A percentile compares a stretch with the other conserved stretches of the same genome.
phyloP scores from a whole-genome alignment of 2,113 vertebrate species.

The Laticauda laticaudata region DNA sequence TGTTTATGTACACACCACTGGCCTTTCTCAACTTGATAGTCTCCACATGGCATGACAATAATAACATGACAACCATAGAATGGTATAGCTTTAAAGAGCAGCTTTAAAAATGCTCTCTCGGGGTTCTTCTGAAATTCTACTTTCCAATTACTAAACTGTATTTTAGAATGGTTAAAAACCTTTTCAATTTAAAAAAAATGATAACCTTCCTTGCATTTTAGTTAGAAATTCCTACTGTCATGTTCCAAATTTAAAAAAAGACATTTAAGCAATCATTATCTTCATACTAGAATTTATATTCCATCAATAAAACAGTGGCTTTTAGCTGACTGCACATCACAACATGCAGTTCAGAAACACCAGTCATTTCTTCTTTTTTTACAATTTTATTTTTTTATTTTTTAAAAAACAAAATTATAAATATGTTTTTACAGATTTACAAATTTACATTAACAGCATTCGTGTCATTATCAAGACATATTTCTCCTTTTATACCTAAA shows the following conservation, averaged over 20 bases:
- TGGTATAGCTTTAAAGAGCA: neutral
- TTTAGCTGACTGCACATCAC: constrained; percentile 1
- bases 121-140: neutral
- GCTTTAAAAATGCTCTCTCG: neutral
- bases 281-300: constrained; percentile 43
- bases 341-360: neutral
- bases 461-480: too few relatives aligned
- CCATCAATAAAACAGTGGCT: constrained; percentile 30
- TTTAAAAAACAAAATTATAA: too few relatives aligned
- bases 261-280: constrained; percentile 36
- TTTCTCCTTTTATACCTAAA: too few relatives aligned
- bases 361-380: neutral
- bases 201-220: constrained; percentile 44
- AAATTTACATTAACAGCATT: too few relatives aligned
- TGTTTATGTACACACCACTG: neutral
- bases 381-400: too few relatives aligned
- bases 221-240: constrained; percentile 47
- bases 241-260: constrained; percentile 1
- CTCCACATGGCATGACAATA: neutral
- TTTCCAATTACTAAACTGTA: neutral
- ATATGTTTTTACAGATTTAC: too few relatives aligned
- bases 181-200: neutral
- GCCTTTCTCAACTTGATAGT: neutral
- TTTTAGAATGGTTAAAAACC: neutral
- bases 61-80: neutral